phyloP scores from a whole-genome alignment of 2,888 invertebrate genomes.

The Cryptops parisi region DNA sequence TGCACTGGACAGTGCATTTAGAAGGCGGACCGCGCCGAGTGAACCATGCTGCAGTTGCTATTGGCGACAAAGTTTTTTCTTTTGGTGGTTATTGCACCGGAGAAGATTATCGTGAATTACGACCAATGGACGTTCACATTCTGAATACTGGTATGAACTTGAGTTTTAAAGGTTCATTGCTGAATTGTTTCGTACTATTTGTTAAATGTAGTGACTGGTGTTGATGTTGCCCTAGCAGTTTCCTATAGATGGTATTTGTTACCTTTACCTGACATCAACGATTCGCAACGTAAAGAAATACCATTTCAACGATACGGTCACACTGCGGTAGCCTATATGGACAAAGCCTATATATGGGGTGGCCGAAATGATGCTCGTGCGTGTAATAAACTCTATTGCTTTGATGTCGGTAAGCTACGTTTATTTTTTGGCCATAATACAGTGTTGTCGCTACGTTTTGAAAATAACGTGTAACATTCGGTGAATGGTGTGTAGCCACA shows the following conservation, averaged over 20 bases:
- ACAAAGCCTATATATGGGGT: slow-evolving; percentile 74
- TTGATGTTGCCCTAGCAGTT: slow-evolving; percentile 26
- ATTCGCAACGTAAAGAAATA: slow-evolving; percentile 38
- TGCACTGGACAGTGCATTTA: slow-evolving; percentile 72
- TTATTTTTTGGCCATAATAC: too few relatives aligned
- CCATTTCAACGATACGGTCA: slow-evolving; percentile 85
- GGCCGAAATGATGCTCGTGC: slow-evolving; percentile 74
- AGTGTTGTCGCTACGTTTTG: too few relatives aligned
- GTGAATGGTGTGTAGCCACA: too few relatives aligned
- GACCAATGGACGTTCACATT: slow-evolving; percentile 74
- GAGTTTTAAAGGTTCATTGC: too few relatives aligned
- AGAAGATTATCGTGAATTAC: slow-evolving; percentile 52
- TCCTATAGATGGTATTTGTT: slow-evolving; percentile 36
- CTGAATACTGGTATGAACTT: slow-evolving; percentile 59
- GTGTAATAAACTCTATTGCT: slow-evolving; percentile 65
- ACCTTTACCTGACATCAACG: slow-evolving; percentile 35
- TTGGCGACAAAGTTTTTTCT: slow-evolving; percentile 64
- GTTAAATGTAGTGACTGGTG: background rate
- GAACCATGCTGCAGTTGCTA: slow-evolving; percentile 77
- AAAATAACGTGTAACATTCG: too few relatives aligned
- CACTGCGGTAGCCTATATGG: slow-evolving; percentile 64
- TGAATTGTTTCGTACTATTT: background rate
- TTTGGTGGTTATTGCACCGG: slow-evolving; percentile 87
- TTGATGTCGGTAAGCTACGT: slow-evolving; percentile 46
- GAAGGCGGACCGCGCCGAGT: slow-evolving; percentile 84